Base-by-base conservation (phyloP, 2,113 vertebrate species). In the Salvelinus sp. region DNA sequence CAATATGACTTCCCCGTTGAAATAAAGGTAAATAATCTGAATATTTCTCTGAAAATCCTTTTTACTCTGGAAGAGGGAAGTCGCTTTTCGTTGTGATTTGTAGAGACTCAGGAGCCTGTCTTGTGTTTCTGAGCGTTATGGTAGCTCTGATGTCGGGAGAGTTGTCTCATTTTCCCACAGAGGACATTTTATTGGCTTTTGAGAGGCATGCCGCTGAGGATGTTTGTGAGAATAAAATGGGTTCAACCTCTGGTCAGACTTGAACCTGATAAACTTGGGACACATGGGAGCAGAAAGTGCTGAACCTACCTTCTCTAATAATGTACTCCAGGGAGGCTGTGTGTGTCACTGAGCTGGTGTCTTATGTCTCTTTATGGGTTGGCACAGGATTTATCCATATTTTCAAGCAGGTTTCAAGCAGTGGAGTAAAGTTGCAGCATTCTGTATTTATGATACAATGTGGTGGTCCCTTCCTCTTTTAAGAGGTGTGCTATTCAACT, bases 231-330 rank as follows among this genome's bases (percentile, higher is more conserved):
- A 22, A 62, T 62, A 23, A 22, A 62, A 62, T n/a, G 58, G 58
- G 58, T 62, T 62, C 18, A 62, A 62, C 6, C 58, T 62, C 58
- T 62, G 58, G 58, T 23, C 58, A 62, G 20, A 22, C n/a, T n/a
- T 57, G 58, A n/a, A n/a, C 58, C n/a, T 22, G n/a, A 62, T 62
- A 62, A 62, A 62, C 58, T 10, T 62, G n/a, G 58, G 58, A 62
- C 58, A 62, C n/a, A 22, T 22, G 58, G 5, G 54, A 3, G 54
- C 54, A 14, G 54, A 57, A 57, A 44, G 9, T 44, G 38, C 38
- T 44, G 38, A 44, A 44, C 38, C 38, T 44, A 10, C 38, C 38
- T 44, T 44, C 38, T 44, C 38, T 44, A 9, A 44, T 44, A 44
- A 44, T 44, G 9, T 20, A 57, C n/a, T 23, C n/a, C 58, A 62